Percentiles rank a stretch among this genome's conserved stretches.
These are phyloP conservation scores for Sphyrna mokarran DNA, from an alignment of 2,113 vertebrate genomes.

Conservation along the genomic window DNA sequence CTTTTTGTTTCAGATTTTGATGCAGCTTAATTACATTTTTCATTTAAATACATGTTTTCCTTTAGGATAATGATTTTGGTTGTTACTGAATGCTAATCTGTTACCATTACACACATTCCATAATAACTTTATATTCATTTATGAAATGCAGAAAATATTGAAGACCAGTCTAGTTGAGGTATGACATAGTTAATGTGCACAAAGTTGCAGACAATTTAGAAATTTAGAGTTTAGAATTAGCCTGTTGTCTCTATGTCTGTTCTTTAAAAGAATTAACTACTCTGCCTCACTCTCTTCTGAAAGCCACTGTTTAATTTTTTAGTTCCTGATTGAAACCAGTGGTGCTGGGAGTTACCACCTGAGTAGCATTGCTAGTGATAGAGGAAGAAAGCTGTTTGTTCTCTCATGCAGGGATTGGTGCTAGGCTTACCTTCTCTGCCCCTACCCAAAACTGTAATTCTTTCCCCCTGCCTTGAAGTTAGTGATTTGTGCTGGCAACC, in stretches of 20 bases:
- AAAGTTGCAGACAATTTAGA: not conserved
- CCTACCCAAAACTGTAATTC: no score
- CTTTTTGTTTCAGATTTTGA: not conserved
- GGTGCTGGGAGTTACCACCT: not conserved
- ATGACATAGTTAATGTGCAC: not conserved
- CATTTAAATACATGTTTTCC: slow-evolving; percentile 28
- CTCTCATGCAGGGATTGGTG: not conserved
- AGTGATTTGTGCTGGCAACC: not conserved
- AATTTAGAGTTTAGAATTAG: not conserved
- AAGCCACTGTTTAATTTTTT: not conserved
- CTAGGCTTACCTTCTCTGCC: not conserved
- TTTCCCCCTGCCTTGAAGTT: not conserved
- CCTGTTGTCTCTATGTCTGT: not conserved
- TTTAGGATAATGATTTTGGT: slow-evolving; percentile 40
- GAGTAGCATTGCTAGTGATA: not conserved
- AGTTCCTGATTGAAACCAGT: not conserved
- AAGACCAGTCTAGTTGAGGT: not conserved
- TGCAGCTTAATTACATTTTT: not conserved
- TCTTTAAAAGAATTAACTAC: not conserved
- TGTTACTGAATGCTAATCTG: not conserved
- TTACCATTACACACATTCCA: no score
- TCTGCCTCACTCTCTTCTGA: not conserved
- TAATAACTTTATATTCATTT: not conserved
- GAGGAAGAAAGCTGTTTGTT: not conserved
- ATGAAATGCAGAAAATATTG: not conserved